phyloP scores from a whole-genome alignment of 2,113 vertebrate species.

The Geococcyx californianus region DNA sequence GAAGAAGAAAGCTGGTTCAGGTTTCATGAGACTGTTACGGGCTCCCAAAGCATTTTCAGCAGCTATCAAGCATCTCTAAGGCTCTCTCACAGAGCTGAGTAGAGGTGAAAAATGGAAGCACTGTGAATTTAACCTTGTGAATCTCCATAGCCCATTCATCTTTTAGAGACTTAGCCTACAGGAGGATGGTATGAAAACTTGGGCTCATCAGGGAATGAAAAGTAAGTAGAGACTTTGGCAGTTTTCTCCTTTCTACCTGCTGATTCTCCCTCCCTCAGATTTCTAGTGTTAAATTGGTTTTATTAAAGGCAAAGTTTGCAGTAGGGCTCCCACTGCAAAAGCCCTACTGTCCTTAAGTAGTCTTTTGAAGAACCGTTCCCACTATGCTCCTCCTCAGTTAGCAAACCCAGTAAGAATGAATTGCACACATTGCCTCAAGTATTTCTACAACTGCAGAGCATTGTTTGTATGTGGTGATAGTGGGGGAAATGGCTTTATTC shows the following conservation, averaged over 20 bases:
- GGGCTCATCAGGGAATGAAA: not conserved
- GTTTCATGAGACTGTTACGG: rapidly evolving
- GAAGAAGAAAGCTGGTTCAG: not conserved
- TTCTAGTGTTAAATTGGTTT: not conserved
- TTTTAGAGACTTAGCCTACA: not conserved
- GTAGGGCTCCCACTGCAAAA: not conserved
- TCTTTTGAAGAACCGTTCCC: slow-evolving; percentile 40
- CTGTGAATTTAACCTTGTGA: not conserved
- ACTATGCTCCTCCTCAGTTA: not conserved
- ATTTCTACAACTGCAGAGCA: slow-evolving; percentile 33
- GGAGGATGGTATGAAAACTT: not conserved
- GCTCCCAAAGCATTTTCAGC: not conserved
- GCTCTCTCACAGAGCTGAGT: not conserved
- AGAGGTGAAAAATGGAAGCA: not conserved
- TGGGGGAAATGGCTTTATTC: slow-evolving; percentile 40
- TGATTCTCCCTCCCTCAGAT: not conserved
- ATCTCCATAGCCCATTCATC: not conserved
- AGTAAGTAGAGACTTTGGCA: not conserved
- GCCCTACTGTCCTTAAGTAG: not conserved
- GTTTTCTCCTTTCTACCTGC: not conserved
- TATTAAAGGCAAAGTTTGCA: not conserved
- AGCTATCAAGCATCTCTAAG: not conserved
- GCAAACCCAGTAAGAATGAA: slow-evolving; percentile 14
- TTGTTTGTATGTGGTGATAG: slow-evolving; percentile 36
- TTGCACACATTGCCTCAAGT: slow-evolving; percentile 2